Percentiles rank a stretch among this genome's conserved stretches.
phyloP scores from a whole-genome alignment of 1,140 invertebrate species.

The Drosophila nikananu region DNA sequence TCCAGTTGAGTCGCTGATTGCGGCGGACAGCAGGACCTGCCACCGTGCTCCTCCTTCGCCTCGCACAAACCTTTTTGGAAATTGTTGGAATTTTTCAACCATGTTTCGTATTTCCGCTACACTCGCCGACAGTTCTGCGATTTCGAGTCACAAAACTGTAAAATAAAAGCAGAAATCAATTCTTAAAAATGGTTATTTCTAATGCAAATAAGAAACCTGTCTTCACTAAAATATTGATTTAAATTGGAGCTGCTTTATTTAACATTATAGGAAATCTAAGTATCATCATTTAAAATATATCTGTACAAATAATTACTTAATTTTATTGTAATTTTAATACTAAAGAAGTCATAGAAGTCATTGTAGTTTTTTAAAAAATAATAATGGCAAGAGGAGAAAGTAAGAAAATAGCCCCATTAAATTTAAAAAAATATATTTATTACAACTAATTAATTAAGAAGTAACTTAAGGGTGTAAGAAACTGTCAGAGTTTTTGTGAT shows the following conservation, averaged over 20 bases:
- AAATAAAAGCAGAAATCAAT: slow-evolving; percentile 32
- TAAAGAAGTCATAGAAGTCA: too few relatives aligned
- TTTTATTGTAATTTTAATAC: background rate
- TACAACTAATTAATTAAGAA: background rate
- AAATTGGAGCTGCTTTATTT: too few relatives aligned
- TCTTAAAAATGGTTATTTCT: background rate
- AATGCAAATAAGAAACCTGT: accelerated
- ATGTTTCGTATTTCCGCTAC: slow-evolving; percentile 42
- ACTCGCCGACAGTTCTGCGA: background rate
- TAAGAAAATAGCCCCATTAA: background rate
- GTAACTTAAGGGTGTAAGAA: background rate
- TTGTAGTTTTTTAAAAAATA: background rate
- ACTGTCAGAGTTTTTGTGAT: background rate
- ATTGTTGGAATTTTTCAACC: slow-evolving; percentile 57
- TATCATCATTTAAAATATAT: background rate
- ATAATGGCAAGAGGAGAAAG: background rate
- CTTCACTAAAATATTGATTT: background rate
- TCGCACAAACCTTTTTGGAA: slow-evolving; percentile 48
- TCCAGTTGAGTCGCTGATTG: slow-evolving; percentile 64
- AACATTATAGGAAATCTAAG: background rate
- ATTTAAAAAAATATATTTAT: too few relatives aligned
- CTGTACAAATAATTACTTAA: background rate
- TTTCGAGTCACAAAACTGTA: background rate
- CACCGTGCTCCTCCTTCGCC: slow-evolving; percentile 3
- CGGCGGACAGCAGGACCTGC: slow-evolving; percentile 47